Percentiles rank a stretch among this genome's conserved stretches.
These are phyloP conservation scores for Tenthredo notha DNA, from an alignment of 2,888 invertebrate genomes.

Conservation along the genomic window DNA sequence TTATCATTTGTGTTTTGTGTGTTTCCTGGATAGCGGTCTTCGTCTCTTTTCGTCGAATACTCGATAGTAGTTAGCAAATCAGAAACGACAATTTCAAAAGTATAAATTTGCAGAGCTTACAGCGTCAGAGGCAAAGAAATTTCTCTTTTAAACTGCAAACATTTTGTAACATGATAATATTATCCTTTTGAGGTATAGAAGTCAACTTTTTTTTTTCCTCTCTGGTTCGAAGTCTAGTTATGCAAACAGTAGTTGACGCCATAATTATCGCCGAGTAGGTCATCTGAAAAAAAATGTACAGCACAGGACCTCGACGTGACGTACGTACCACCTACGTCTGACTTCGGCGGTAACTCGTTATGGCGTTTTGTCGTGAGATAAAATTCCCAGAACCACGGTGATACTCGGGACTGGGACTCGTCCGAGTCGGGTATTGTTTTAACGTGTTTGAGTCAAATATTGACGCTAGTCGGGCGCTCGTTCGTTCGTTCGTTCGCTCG, in stretches of 20 bases:
- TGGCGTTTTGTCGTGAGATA: slow-evolving; percentile 75
- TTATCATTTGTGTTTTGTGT: background rate
- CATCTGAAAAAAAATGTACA: background rate
- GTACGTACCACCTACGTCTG: background rate
- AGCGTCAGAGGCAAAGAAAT: background rate
- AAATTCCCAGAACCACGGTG: slow-evolving; percentile 74
- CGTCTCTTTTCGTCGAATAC: background rate
- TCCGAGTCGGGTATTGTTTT: slow-evolving; percentile 76
- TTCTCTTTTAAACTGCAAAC: background rate
- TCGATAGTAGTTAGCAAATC: background rate
- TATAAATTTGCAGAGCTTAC: background rate
- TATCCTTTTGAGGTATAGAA: background rate
- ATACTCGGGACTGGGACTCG: slow-evolving; percentile 48
- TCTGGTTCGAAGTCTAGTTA: background rate
- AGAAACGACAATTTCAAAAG: background rate
- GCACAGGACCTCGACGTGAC: background rate
- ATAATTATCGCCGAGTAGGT: background rate
- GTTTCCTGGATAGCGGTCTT: background rate
- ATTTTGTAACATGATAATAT: background rate
- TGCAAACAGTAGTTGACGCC: background rate
- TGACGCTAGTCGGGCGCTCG: slow-evolving; percentile 74
- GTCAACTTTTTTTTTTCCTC: background rate
- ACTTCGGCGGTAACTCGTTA: slow-evolving; percentile 62
- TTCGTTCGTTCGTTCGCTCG: slow-evolving; percentile 69
- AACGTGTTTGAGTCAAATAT: slow-evolving; percentile 78